These are phyloP conservation scores for Melanerpes aurifrons DNA, from an alignment of 2,113 vertebrate genomes.

Conservation along the genomic window DNA sequence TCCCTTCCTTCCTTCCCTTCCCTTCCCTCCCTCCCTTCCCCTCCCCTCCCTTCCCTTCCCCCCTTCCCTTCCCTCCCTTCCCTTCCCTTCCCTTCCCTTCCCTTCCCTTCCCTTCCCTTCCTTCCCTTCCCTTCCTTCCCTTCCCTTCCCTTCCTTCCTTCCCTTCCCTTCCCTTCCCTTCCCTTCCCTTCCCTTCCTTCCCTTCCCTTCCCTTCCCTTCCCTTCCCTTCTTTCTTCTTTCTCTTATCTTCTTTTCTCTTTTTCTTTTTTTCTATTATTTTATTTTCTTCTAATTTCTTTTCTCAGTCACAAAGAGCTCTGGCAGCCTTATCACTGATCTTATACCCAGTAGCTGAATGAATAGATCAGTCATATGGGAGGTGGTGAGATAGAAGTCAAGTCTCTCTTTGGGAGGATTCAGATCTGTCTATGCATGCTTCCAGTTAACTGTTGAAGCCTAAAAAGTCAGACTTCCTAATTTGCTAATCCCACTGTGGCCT, in stretches of 20 bases:
- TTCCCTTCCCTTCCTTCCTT: accelerated
- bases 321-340: not conserved
- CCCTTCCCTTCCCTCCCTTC: no score
- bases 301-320: not conserved
- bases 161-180: no score
- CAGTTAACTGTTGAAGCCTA: not conserved
- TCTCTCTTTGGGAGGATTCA: not conserved
- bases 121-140: not conserved
- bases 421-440: not conserved
- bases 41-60: no score
- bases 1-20: no score
- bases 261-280: accelerated
- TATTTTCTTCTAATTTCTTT: accelerated
- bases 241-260: no score
- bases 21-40: no score
- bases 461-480: not conserved
- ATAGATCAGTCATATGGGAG: not conserved
- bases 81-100: no score
- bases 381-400: not conserved
- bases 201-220: no score
- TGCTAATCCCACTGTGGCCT: not conserved
- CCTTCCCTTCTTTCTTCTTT: no score
- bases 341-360: not conserved
- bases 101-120: no score
- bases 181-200: no score